These are phyloP conservation scores for Anthopleura xanthogrammica DNA, from an alignment of 92 coral and sea anemone genomes.

Conservation along the genomic window DNA sequence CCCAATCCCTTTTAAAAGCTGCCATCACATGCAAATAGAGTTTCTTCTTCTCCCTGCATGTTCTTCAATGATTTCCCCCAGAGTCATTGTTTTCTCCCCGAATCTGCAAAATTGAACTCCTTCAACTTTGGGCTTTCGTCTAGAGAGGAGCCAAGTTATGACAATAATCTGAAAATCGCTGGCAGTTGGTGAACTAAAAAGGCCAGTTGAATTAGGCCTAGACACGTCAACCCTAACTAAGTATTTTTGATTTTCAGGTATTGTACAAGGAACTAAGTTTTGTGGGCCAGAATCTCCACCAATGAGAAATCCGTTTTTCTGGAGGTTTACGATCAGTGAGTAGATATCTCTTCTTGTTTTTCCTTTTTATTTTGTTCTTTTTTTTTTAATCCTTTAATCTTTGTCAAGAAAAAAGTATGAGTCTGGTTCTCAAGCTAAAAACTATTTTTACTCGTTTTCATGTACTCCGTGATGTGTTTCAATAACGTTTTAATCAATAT, in stretches of 20 bases:
- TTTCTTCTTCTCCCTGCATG: too few species aligned
- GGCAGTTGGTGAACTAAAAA: too few species aligned
- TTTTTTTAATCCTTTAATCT: neutral
- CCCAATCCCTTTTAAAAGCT: too few species aligned
- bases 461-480: neutral
- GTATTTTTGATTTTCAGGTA: conserved; percentile 39
- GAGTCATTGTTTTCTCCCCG: too few species aligned
- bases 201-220: neutral
- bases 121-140: too few species aligned
- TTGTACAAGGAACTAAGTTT: conserved; percentile 62
- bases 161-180: neutral
- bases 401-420: neutral
- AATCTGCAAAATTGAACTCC: too few species aligned
- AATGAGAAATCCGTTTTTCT: conserved; percentile 42
- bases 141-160: too few species aligned
- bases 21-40: too few species aligned
- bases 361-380: neutral
- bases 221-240: neutral
- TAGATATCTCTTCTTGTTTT: neutral
- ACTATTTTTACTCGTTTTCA: neutral
- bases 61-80: too few species aligned
- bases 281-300: conserved; percentile 83
- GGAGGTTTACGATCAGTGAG: conserved; percentile 78
- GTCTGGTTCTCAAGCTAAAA: neutral
- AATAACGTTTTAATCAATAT: neutral